Evolutionary conservation across 2,888 invertebrate species (phyloP), one percentile per base, ranked within the genome.

Genomic region (Pachydiplax longipennis): DNA sequence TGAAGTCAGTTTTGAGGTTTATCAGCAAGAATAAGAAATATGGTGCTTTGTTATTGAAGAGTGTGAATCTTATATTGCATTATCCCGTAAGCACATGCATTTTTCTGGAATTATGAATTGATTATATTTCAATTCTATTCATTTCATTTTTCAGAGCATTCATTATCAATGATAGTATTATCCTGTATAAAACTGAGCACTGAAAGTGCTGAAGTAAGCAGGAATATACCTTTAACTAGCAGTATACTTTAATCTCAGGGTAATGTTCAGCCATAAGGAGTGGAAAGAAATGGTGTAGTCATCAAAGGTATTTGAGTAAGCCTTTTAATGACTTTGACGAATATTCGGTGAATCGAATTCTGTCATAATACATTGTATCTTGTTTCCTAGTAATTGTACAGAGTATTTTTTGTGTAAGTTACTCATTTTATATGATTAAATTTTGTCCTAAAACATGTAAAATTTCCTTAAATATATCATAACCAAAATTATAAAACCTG

Each of bases 181-280:
- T 65, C 37, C 40, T 61, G 61, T 31, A 37, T 65, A 53, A 37
- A n/a, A 61, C 61, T n/a, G 18, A 61, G 87, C 87, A 87, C 87
- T 37, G 8, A n/a, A 8, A 37, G 87, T 61, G 87, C 61, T 37
- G 40, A 61, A 87, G 61, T 58, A 87, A 61, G 65, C 61, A 87
- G 61, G 61, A 37, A 87, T 87, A 87, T 87, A 61, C 87, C 87
- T 87, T 61, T 87, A 37, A 87, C 87, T 87, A 87, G 87, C 87
- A 87, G 87, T 87, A 87, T 87, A 87, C 87, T 87, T 87, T 87
- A 87, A 61, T 87, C 87, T 87, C 87, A 87, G 87, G 87, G 87
- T 87, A 61, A 87, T 87, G 35, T 87, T 87, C 87, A 87, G 87
- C 87, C 87, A 87, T 87, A 87, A 87, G 87, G 58, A 65, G 87